These are phyloP conservation scores for Mirounga angustirostris DNA, from an alignment of 2,113 vertebrate genomes.

Conservation along the genomic window DNA sequence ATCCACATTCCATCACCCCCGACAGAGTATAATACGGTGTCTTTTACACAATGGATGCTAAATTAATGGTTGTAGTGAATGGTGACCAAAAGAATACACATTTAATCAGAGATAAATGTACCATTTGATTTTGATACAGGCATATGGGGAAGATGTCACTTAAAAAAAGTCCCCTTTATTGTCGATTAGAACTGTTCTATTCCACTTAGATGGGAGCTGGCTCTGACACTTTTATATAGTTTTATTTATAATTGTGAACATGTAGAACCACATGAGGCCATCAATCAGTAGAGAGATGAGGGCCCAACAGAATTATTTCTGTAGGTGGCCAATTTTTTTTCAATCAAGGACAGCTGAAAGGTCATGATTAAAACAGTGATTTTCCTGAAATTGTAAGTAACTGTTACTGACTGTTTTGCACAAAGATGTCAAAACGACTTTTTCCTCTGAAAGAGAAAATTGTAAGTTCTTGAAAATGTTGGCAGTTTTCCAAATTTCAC, in stretches of 20 bases:
- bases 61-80: constrained; percentile 74
- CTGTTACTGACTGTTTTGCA: constrained; percentile 90
- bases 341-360: constrained; percentile 90
- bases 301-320: constrained; percentile 88
- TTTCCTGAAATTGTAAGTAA: constrained; percentile 88
- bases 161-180: constrained; percentile 69
- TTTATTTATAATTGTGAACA: constrained; percentile 88
- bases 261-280: constrained; percentile 86
- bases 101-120: constrained; percentile 76
- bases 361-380: constrained; percentile 92
- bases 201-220: constrained; percentile 80
- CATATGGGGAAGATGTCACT: constrained; percentile 69
- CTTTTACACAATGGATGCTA: constrained; percentile 76
- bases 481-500: constrained; percentile 87
- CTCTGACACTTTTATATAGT: constrained; percentile 85
- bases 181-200: constrained; percentile 79
- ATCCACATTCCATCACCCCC: constrained; percentile 46
- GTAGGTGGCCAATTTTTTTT: constrained; percentile 90
- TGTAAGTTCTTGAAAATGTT: constrained; percentile 89
- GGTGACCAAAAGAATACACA: constrained; percentile 64
- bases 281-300: constrained; percentile 86
- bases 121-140: constrained; percentile 68
- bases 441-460: constrained; percentile 87
- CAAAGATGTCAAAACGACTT: constrained; percentile 91
- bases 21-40: constrained; percentile 59